Evolutionary conservation across 2,888 invertebrate species (phyloP).

Genomic region (Arge pagana): DNA sequence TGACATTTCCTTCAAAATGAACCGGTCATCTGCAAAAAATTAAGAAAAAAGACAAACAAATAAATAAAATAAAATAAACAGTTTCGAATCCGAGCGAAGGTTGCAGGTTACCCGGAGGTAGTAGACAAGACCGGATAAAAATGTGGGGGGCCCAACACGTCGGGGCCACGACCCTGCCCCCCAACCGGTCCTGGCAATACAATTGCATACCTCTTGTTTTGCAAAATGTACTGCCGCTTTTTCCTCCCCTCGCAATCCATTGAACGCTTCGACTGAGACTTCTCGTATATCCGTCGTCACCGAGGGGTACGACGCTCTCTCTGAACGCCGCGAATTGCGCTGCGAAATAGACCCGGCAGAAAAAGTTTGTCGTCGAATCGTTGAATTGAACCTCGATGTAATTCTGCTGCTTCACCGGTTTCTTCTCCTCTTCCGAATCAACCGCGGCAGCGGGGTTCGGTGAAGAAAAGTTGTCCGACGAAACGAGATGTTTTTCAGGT

Average conservation of each 20-base stretch:
- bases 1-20: slow-evolving; percentile 95
- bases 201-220: slow-evolving; percentile 77
- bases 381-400: slow-evolving; percentile 66
- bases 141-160: too few relatives aligned
- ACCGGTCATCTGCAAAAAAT: slow-evolving; percentile 78
- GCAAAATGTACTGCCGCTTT: slow-evolving; percentile 95
- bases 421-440: slow-evolving; percentile 51
- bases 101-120: too few relatives aligned
- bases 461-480: slow-evolving; percentile 30
- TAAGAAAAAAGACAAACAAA: slow-evolving; percentile 22
- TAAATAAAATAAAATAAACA: slow-evolving; percentile 6
- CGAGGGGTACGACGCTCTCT: slow-evolving; percentile 63
- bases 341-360: slow-evolving; percentile 89
- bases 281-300: slow-evolving; percentile 80
- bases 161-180: too few relatives aligned
- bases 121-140: too few relatives aligned
- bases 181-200: too few relatives aligned
- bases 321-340: slow-evolving; percentile 87
- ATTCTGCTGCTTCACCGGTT: slow-evolving; percentile 48
- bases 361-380: slow-evolving; percentile 77
- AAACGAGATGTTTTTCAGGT: slow-evolving; percentile 39
- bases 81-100: too few relatives aligned
- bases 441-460: not conserved
- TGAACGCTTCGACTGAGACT: slow-evolving; percentile 83
- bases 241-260: slow-evolving; percentile 96